Percentiles rank a stretch among this genome's conserved stretches.
phyloP scores from a whole-genome alignment of 1,140 invertebrate genomes.

The Panagrolaimus sp. region DNA sequence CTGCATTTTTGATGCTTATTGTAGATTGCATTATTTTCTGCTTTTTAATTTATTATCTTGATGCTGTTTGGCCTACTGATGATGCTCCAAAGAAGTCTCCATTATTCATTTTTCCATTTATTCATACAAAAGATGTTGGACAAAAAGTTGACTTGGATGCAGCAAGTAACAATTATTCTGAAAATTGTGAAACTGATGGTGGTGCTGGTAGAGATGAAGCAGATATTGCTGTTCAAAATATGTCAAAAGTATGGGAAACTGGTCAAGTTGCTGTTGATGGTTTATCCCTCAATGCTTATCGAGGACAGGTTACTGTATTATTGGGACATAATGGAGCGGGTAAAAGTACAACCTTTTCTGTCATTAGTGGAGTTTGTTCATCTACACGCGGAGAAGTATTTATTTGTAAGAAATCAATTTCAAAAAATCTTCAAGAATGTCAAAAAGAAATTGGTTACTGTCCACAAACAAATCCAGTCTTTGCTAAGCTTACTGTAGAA shows the following conservation, averaged over 20 bases:
- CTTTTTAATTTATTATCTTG: slow-evolving; percentile 36
- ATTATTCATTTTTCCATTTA: slow-evolving; percentile 22
- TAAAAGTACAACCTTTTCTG: slow-evolving; percentile 40
- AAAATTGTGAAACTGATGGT: slow-evolving; percentile 30
- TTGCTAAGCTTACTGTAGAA: slow-evolving; percentile 76
- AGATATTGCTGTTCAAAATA: background rate
- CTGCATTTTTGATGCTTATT: slow-evolving; percentile 37
- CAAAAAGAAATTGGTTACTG: slow-evolving; percentile 72
- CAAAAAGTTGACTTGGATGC: slow-evolving; percentile 11
- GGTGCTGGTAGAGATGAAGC: slow-evolving; percentile 12
- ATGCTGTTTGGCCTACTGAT: slow-evolving; percentile 41
- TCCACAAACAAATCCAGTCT: slow-evolving; percentile 87
- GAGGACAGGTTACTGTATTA: slow-evolving; percentile 29
- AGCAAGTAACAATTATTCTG: background rate
- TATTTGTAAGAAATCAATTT: slow-evolving; percentile 14
- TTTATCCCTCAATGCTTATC: background rate
- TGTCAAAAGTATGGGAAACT: background rate
- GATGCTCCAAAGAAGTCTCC: slow-evolving; percentile 28
- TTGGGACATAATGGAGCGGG: slow-evolving; percentile 59
- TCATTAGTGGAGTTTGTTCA: slow-evolving; percentile 28
- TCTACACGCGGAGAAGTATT: slow-evolving; percentile 33
- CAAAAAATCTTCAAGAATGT: slow-evolving; percentile 8
- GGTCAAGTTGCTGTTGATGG: slow-evolving; percentile 3
- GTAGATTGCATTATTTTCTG: slow-evolving; percentile 30
- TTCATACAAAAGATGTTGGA: background rate